Evolutionary conservation across 2,888 invertebrate species (phyloP), one percentile per base, ranked within the genome.

Genomic region (Caenorhabditis angaria): DNA sequence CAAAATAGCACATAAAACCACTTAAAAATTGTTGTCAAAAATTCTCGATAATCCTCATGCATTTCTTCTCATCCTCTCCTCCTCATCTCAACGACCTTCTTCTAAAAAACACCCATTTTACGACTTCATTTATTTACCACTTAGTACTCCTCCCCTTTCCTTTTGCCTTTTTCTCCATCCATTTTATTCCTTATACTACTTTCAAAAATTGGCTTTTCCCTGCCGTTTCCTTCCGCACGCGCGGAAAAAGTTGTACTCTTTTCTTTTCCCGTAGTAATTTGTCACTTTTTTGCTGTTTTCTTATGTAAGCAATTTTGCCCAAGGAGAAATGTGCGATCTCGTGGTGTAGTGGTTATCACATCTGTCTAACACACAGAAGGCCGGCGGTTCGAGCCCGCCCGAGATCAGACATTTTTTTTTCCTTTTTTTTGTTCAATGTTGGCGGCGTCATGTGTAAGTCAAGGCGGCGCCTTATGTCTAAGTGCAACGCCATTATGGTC

Each of bases 281-380:
- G n/a, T 48, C 32, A 50, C 53, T 35, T 18, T 14, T 14, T 18
- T 3, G 3, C 6, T 41, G 10, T 41, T 41, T n/a, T 32, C 32
- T 51, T 51, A 25, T 53, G 25, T n/a, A 1, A 18, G n/a, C n/a
- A n/a, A n/a, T n/a, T n/a, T n/a, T n/a, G n/a, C n/a, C 25, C 29
- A 10, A 20, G 20, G 32, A 8, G 32, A 5, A 32, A 12, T 18
- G 18, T 41, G 41, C 14, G 78, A 68, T 80, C 80, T 80, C 82
- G 82, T 82, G 82, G 82, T 82, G 82, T 82, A 82, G 82, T 81
- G 82, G 83, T 83, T 83, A 83, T 83, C 83, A 83, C 83, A 80
- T 83, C 83, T 81, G 83, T 83, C 82, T 83, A 83, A 83, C 82
- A 83, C 82, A 82, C 82, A 80, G 82, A 83, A 83, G 83, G 82